Evolutionary conservation across 2,888 invertebrate genomes (phyloP), one percentile per base, ranked within the genome.

Genomic region (Scaptomyza parva): DNA sequence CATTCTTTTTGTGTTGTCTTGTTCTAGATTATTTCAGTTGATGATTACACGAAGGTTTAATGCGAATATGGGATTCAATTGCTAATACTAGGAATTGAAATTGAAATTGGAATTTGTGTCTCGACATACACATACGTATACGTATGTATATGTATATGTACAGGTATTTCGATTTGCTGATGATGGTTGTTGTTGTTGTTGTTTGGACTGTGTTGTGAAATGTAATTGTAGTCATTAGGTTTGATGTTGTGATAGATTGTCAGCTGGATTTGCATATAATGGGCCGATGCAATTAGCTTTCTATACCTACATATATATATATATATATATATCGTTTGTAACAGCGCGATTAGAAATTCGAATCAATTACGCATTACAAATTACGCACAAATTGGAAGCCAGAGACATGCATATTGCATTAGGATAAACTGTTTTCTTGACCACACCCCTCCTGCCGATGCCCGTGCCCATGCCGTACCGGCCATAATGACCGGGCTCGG

Each of bases 341-440:
- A 7, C 5, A 17, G 41, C 58, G 41, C 58, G 51, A 59, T 69
- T 47, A 54, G 28, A 40, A 51, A 17, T 39, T 41, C n/a, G 33
- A 65, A 60, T 70, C 78, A 78, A 78, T 82, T 79, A 66, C 44
- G 52, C 52, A 62, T 44, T 22, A 17, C 65, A 84, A 82, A 82
- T 82, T 80, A 80, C 76, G 71, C 64, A 61, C 76, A 80, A 83
- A 83, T 83, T 78, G 71, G 52, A 39, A 3, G 44, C 18, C 14
- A n/a, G 26, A 28, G 43, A 55, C 53, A 74, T 80, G 62, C 61
- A 81, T 78, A 66, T 76, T 64, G 64, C 52, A 70, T 39, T 33
- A 3, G n/a, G 43, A 26, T 40, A 12, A 33, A 43, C 30, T 22
- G 20, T 30, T 24, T 28, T 14, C 22, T 14, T 33, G 47, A 22